Evolutionary conservation across 2,113 vertebrate genomes (phyloP), one percentile per base, ranked within the genome.

Genomic region (Vanacampus margaritifer): DNA sequence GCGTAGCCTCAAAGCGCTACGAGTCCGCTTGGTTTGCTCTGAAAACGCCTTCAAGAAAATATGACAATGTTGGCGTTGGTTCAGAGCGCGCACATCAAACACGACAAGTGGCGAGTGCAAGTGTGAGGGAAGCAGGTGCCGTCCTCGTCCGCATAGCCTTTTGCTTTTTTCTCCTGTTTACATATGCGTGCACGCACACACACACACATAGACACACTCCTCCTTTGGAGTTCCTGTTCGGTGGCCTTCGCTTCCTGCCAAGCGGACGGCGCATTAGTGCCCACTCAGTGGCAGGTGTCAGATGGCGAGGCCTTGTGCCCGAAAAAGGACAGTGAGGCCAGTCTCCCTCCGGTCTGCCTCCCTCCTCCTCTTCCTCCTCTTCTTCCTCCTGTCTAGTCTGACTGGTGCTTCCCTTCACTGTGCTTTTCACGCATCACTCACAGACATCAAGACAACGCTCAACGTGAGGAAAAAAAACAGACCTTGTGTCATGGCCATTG

Each of bases 281-380:
- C 87, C 86, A 80, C 81, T 87, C 87, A 79, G 86, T 88, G 86
- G 90, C 90, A 91, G 90, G 88, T 90, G 87, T 89, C 87, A 91
- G 86, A 91, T 88, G 86, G 89, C 86, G 74, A 79, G 90, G 84
- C 85, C 84, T 82, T 79, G 78, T 87, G 89, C 82, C 87, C 79
- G 46, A 80, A 82, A 83, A 82, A 85, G 86, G 76, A 90, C 83
- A 90, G 78, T 86, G 68, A 80, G 85, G 69, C 79, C 63, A 82
- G 81, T 90, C 83, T 89, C 51, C 58, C 64, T 59, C 69, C 70
- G 61, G 61, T 63, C 39, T 63, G 37, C 62, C 19, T 67, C 46
- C 35, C 35, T 58, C 69, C 69, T 64, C 60, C 21, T 57, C n/a
- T 63, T 56, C 36, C 70, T 67, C 64, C 39, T 64, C 65, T n/a